Evolutionary conservation across 1,140 invertebrate genomes (phyloP), one percentile per base, ranked within the genome.

Genomic region (Uloborus diversus): DNA sequence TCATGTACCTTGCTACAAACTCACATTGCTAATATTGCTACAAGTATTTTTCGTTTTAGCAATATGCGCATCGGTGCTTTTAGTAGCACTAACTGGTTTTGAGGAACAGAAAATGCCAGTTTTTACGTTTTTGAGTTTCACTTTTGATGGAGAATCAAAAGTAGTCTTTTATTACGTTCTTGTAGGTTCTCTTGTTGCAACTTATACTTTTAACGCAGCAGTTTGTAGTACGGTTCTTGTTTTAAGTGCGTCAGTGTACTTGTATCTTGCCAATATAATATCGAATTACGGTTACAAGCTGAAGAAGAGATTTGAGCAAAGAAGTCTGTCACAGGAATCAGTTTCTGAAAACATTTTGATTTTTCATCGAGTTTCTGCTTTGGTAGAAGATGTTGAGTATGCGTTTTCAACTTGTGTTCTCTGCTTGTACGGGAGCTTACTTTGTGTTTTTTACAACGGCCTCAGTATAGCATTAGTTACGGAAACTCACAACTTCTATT

Each of bases 401-500:
- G 53, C 69, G 1, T 27, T 71, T 23, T 71, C 69, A 2, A n/a
- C n/a, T 11, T 14, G 35, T 4, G 69, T 71, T 28, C 69, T 71
- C 9, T 71, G 37, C 33, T n/a, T 71, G 2, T 71, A 59, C 4
- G 51, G 53, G 4, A n/a, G 33, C 9, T n/a, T 33, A 13, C 3
- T 71, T 2, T 30, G 53, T 14, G 37, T 51, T 33, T 71, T 71
- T 30, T 71, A 59, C 13, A 57, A 37, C 30, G 69, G 53, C 20
- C 23, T 47, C 1, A 59, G 69, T 23, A 25, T 59, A 3, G 17
- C 14, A 4, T 20, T 71, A 5, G 9, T 1, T 4, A 30, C 20
- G 17, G 14, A 27, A 7, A 27, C 9, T n/a, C 2, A 33, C 17
- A 42, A 14, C 0, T 9, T 59, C 4, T 25, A 51, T 4, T 11